phyloP scores from a whole-genome alignment of 1,140 invertebrate genomes.

The Periplaneta americana region DNA sequence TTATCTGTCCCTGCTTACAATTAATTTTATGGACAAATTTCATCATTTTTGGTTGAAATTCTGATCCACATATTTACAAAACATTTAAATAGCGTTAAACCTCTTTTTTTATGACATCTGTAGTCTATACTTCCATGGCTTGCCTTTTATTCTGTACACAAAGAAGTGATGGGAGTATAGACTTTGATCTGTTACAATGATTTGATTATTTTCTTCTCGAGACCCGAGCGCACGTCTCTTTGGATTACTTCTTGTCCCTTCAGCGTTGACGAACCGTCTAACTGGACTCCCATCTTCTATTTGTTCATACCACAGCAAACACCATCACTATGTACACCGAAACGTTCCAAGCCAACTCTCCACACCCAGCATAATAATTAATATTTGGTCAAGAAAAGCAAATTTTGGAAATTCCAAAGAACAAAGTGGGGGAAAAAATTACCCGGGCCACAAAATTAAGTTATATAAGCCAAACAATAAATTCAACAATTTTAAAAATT shows the following conservation, averaged over 20 bases:
- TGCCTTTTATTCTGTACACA: background rate
- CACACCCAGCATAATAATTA: background rate
- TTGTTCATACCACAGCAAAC: background rate
- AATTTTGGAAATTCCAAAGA: background rate
- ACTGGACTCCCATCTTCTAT: background rate
- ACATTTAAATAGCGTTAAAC: slow-evolving; percentile 5
- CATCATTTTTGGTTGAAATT: background rate
- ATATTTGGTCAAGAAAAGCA: too few relatives aligned
- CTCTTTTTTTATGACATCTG: background rate
- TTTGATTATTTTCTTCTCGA: background rate
- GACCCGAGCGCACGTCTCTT: too few relatives aligned
- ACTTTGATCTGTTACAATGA: background rate
- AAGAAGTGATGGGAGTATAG: too few relatives aligned
- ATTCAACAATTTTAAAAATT: background rate
- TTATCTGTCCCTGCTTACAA: background rate
- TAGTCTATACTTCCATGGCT: background rate
- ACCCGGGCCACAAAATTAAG: too few relatives aligned
- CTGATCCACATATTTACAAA: slow-evolving; percentile 8
- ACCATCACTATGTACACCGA: background rate
- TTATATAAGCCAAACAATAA: background rate
- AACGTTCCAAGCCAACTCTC: background rate
- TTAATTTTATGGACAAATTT: background rate
- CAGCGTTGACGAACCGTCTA: background rate
- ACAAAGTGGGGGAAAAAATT: too few relatives aligned
- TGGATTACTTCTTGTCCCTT: too few relatives aligned